Conservation (phyloP, 1,140 invertebrate genomes). For the Panagrolaimus sp. region DNA sequence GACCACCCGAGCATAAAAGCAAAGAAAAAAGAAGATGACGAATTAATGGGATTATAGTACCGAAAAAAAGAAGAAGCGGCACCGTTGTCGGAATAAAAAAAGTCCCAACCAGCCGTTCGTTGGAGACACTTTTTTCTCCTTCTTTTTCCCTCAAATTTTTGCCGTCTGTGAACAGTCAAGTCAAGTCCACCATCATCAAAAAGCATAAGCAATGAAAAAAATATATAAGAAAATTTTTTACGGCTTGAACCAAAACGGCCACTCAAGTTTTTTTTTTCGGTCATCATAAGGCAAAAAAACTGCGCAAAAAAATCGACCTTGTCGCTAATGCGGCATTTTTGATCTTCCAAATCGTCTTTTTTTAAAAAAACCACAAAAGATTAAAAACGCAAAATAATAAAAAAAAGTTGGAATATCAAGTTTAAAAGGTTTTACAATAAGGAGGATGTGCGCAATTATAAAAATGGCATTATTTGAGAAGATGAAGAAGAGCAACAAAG, state of each 20-base stretch:
- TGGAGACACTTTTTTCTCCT: background rate
- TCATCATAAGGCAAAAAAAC: no score
- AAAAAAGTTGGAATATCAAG: no score
- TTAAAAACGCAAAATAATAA: no score
- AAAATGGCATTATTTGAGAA: no score
- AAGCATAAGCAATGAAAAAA: slow-evolving; percentile 13
- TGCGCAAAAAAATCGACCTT: no score
- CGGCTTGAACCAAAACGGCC: slow-evolving; percentile 8
- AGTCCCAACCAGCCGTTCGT: slow-evolving; percentile 8
- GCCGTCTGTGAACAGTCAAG: background rate
- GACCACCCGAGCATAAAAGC: slow-evolving; percentile 17
- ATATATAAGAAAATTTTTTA: background rate
- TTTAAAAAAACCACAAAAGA: no score
- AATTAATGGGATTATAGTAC: slow-evolving; percentile 19
- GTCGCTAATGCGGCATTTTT: no score
- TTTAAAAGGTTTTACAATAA: no score
- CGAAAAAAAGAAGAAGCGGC: background rate
- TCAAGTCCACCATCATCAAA: background rate
- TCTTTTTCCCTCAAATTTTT: background rate
- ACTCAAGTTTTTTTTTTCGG: background rate
- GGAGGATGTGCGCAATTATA: no score
- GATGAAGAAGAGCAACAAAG: no score
- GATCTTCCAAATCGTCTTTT: no score
- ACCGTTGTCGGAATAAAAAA: background rate
- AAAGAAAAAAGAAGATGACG: slow-evolving; percentile 11